Base-by-base conservation (phyloP, 2,113 vertebrate species). In the Aythya baeri region DNA sequence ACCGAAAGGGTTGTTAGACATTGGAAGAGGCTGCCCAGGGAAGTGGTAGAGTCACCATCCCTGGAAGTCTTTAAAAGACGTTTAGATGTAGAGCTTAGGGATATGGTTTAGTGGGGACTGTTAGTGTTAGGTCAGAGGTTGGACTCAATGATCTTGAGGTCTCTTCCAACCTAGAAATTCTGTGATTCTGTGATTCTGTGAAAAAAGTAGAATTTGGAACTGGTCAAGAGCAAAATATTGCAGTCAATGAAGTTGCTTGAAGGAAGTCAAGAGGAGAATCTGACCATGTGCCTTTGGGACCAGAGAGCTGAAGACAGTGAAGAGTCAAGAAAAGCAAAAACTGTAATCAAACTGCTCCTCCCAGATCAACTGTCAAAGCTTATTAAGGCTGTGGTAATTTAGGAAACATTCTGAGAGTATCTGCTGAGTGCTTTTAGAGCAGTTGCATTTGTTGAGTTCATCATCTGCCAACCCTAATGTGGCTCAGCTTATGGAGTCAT, bases 251-350 rank as follows among this genome's bases (percentile, higher is more conserved):
- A 4, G 0, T 44, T 57, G 16, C 32, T 31, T 80, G 32, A 57
- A 61, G 17, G 49, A 82, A 86, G 41, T 13, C 4, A 29, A 43
- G 25, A 63, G 5, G 3, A 49, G 3, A 77, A 6, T 43, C 16
- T 71, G 43, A 29, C 11, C 8, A 3, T 1, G 0, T 1, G 2
- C 27, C 13, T 65, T 36, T 43, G 13, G n/a, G 41, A 46, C 9
- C 17, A 65, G 29, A 6, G 57, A 78, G 65, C 0, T n/a, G 29
- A 63, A 59, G 20, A 27, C 10, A 32, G 38, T 68, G 29, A 70
- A 66, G 21, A 71, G 32, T 41, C 11, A 71, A 54, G 34, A 9
- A 78, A 74, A 77, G 9, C 12, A 59, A 46, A 43, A 41, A 61
- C 2, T 61, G 16, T 36, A 15, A 57, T 3, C 57, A 21, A 52